A percentile compares a stretch with the other conserved stretches of the same genome.
phyloP scores from a whole-genome alignment of 2,888 invertebrate genomes.

The Phytoseiulus persimilis region DNA sequence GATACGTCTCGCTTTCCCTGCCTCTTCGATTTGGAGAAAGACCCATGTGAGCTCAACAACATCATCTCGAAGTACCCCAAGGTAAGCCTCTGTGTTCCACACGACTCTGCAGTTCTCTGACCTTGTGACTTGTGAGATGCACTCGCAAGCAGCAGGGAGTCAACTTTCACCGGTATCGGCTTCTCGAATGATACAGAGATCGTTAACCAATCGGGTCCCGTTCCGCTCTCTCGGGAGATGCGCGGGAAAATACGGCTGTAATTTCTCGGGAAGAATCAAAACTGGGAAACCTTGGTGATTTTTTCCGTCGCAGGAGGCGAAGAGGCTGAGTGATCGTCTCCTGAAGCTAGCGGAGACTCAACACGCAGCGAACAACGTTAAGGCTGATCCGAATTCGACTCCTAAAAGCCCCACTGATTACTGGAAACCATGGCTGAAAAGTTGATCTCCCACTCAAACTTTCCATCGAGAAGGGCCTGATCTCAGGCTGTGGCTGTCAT shows the following conservation, averaged over 20 bases:
- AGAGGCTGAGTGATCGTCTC: constrained; percentile 45
- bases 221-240: too few relatives aligned
- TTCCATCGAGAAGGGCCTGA: too few relatives aligned
- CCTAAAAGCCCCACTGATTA: constrained; percentile 48
- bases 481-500: too few relatives aligned
- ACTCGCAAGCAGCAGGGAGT: too few relatives aligned
- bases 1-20: constrained; percentile 46
- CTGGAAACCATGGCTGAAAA: constrained; percentile 48
- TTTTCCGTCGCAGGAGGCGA: constrained; percentile 41
- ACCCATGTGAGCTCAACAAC: constrained; percentile 51
- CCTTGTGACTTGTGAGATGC: too few relatives aligned
- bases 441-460: too few relatives aligned
- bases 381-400: constrained; percentile 48
- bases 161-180: too few relatives aligned
- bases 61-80: constrained; percentile 35
- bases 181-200: too few relatives aligned
- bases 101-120: neutral
- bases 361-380: constrained; percentile 48
- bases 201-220: too few relatives aligned
- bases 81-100: neutral
- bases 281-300: constrained; percentile 44
- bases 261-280: too few relatives aligned
- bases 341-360: constrained; percentile 46
- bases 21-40: constrained; percentile 50
- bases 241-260: too few relatives aligned